Conservation (phyloP, 2,113 vertebrate species). For the Dasyornis broadbenti region DNA sequence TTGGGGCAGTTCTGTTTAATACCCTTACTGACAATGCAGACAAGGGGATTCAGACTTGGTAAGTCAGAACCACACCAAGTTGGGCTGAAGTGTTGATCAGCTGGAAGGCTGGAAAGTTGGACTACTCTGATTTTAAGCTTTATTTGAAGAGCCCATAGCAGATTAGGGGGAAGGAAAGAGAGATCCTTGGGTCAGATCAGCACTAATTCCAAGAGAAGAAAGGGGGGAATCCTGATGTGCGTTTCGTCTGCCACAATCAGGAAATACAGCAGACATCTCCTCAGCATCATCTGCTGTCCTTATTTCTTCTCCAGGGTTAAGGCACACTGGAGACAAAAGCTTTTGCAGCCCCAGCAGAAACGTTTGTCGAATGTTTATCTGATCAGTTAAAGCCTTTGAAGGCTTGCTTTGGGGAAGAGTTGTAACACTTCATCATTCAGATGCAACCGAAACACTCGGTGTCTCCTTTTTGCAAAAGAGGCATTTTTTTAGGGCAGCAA, state of each 20-base stretch:
- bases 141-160: neutral
- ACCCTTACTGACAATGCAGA: neutral
- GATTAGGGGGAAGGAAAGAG: neutral
- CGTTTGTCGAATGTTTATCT: constrained; percentile 51
- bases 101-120: neutral
- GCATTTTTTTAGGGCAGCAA: neutral
- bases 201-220: neutral
- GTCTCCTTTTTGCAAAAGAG: neutral
- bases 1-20: neutral
- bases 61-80: neutral
- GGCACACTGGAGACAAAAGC: neutral
- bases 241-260: neutral
- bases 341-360: constrained; percentile 57
- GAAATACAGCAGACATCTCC: constrained; percentile 50
- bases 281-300: constrained; percentile 49
- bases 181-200: neutral
- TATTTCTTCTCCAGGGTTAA: neutral
- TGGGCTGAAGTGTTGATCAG: neutral
- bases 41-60: fast-evolving
- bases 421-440: constrained; percentile 57
- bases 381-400: constrained; percentile 46
- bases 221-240: neutral
- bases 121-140: neutral
- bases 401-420: constrained; percentile 39
- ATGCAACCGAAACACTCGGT: neutral